Percentiles rank a stretch among this genome's conserved stretches.
These are phyloP conservation scores for Andrena minutula DNA, from an alignment of 2,888 invertebrate genomes.

Conservation along the genomic window DNA sequence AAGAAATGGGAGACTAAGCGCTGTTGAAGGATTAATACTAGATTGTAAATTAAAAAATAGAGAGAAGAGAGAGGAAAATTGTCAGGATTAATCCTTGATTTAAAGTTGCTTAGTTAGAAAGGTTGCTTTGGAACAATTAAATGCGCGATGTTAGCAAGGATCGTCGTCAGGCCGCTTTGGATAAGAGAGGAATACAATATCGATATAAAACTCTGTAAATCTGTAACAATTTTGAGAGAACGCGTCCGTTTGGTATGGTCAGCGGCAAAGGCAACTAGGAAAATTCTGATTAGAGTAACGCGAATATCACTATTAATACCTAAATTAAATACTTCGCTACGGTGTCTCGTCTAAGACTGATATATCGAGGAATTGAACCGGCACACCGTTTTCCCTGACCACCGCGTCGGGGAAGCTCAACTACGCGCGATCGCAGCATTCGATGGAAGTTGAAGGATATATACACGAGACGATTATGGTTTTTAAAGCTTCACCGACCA, in stretches of 20 bases:
- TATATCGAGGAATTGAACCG: slow-evolving; percentile 30
- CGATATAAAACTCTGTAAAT: slow-evolving; percentile 33
- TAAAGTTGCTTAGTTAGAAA: not conserved
- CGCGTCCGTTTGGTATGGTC: slow-evolving; percentile 11
- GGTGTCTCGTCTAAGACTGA: slow-evolving; percentile 20
- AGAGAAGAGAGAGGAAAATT: too few relatives aligned
- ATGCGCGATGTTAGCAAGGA: too few relatives aligned
- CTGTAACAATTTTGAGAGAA: slow-evolving; percentile 42
- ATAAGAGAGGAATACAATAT: slow-evolving; percentile 26
- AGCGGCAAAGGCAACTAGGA: slow-evolving; percentile 52
- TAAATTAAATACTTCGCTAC: slow-evolving; percentile 31
- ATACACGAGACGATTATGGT: slow-evolving; percentile 36
- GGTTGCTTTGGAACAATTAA: not conserved
- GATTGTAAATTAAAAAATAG: too few relatives aligned
- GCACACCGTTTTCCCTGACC: slow-evolving; percentile 16
- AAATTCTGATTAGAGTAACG: slow-evolving; percentile 4
- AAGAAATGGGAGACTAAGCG: too few relatives aligned
- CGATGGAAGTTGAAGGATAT: slow-evolving; percentile 51
- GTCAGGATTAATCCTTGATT: too few relatives aligned
- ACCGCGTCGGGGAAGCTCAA: slow-evolving; percentile 4
- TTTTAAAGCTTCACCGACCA: slow-evolving; percentile 40
- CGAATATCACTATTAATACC: slow-evolving; percentile 18
- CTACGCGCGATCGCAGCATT: slow-evolving; percentile 30
- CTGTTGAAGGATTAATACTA: too few relatives aligned
- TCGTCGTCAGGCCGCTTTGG: not conserved